Percentiles rank a stretch among this genome's conserved stretches.
These are phyloP conservation scores for Scortum barcoo DNA, from an alignment of 2,113 vertebrate genomes.

Conservation along the genomic window DNA sequence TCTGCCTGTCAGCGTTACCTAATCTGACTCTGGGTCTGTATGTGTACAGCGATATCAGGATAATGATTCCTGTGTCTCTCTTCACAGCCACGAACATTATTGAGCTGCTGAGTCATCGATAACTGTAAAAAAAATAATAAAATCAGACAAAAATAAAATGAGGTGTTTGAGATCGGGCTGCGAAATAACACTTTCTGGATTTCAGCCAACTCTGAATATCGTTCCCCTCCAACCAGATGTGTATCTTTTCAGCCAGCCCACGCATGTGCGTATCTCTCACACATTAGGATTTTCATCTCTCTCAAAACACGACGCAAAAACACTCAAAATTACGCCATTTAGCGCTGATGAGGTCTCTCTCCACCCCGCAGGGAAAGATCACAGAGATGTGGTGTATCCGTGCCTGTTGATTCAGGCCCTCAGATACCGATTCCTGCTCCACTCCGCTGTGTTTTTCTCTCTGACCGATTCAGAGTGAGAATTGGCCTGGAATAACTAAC, in stretches of 20 bases:
- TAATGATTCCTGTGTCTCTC: conserved; percentile 22
- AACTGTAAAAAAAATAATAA: neutral
- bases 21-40: neutral
- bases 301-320: conserved; percentile 15
- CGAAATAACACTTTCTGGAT: conserved; percentile 25
- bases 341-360: neutral
- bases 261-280: neutral
- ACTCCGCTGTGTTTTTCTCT: conserved; percentile 13
- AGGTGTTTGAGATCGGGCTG: conserved; percentile 7
- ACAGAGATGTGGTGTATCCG: neutral
- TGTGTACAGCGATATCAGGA: conserved; percentile 7
- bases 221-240: conserved; percentile 35
- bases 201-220: conserved; percentile 30
- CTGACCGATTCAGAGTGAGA: conserved; percentile 32
- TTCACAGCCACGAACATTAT: conserved; percentile 18
- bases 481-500: conserved; percentile 63
- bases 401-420: conserved; percentile 47
- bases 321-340: conserved; percentile 27
- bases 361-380: neutral
- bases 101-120: conserved; percentile 24
- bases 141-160: conserved; percentile 20
- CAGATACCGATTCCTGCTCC: conserved; percentile 6
- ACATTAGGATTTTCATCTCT: conserved; percentile 39
- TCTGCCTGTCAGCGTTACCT: neutral
- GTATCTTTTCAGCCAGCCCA: conserved; percentile 34